phyloP scores from a whole-genome alignment of 1,140 invertebrate genomes.

The Calephelis virginiensis region DNA sequence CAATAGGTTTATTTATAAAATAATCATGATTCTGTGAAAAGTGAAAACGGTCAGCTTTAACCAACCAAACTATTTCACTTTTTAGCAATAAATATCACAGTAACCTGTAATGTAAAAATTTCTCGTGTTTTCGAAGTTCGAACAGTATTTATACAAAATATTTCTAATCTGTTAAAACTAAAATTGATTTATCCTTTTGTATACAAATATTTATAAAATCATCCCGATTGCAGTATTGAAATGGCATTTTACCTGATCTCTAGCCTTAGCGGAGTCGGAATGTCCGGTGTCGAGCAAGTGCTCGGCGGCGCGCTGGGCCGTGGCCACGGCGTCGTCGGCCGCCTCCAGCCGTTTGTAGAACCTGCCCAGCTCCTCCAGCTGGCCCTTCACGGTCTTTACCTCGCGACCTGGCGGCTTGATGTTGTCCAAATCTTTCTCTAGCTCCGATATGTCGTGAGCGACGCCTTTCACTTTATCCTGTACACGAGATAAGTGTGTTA shows the following conservation, averaged over 20 bases:
- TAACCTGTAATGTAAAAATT: slow-evolving; percentile 1
- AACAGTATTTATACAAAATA: too few relatives aligned
- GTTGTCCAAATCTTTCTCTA: slow-evolving; percentile 91
- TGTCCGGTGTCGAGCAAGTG: slow-evolving; percentile 90
- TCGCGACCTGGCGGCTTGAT: slow-evolving; percentile 93
- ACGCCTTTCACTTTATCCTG: slow-evolving; percentile 89
- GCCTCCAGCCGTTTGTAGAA: slow-evolving; percentile 84
- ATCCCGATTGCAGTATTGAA: too few relatives aligned
- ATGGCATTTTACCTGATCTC: slow-evolving; percentile 79
- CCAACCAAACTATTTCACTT: not conserved
- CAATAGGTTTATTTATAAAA: too few relatives aligned
- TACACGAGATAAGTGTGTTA: slow-evolving; percentile 21
- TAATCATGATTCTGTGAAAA: too few relatives aligned
- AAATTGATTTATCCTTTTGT: too few relatives aligned
- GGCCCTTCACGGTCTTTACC: slow-evolving; percentile 89
- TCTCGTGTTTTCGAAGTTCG: not conserved
- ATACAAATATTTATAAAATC: too few relatives aligned
- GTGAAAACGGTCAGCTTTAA: too few relatives aligned
- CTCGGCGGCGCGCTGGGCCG: slow-evolving; percentile 86
- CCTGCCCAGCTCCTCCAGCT: slow-evolving; percentile 88
- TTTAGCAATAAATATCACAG: not conserved
- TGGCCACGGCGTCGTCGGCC: slow-evolving; percentile 83
- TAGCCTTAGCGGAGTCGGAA: slow-evolving; percentile 87
- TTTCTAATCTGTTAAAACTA: too few relatives aligned
- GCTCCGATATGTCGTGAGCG: slow-evolving; percentile 84